Percentiles rank a stretch among this genome's conserved stretches.
Evolutionary conservation across 2,113 vertebrate species (phyloP).

Genomic region (Ailuropoda melanoleuca): DNA sequence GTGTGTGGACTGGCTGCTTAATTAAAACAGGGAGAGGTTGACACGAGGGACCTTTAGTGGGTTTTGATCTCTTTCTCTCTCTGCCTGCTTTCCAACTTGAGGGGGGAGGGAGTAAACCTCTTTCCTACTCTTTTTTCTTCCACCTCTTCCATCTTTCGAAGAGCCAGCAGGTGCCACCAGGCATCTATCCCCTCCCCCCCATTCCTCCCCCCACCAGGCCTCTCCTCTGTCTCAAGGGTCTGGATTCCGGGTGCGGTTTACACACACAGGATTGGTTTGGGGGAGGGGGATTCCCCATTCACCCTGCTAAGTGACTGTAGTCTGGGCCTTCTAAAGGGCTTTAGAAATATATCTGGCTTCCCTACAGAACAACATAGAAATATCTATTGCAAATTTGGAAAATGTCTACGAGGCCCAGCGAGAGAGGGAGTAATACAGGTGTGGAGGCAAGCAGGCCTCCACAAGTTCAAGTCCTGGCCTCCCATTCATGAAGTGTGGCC

Average conservation of each 20-base stretch:
- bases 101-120: not conserved
- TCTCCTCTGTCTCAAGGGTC: not conserved
- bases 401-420: not conserved
- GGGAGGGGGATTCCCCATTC: not conserved
- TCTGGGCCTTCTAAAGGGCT: not conserved
- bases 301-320: not conserved
- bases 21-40: slow-evolving; percentile 74
- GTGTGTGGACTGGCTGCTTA: slow-evolving; percentile 46
- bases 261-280: not conserved
- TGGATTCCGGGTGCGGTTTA: not conserved
- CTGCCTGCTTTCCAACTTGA: slow-evolving; percentile 35
- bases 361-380: not conserved
- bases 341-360: not conserved
- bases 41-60: slow-evolving; percentile 55
- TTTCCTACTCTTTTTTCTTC: slow-evolving; percentile 53
- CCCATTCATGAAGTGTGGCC: fast-evolving
- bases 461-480: not conserved
- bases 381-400: not conserved
- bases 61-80: slow-evolving; percentile 52
- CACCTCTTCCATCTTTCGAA: not conserved
- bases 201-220: too few species aligned
- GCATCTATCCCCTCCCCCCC: fast-evolving
- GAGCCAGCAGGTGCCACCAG: not conserved
- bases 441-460: not conserved
- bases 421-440: not conserved